Base-by-base conservation (phyloP, 2,888 invertebrate species). In the Odontomyia ornata region DNA sequence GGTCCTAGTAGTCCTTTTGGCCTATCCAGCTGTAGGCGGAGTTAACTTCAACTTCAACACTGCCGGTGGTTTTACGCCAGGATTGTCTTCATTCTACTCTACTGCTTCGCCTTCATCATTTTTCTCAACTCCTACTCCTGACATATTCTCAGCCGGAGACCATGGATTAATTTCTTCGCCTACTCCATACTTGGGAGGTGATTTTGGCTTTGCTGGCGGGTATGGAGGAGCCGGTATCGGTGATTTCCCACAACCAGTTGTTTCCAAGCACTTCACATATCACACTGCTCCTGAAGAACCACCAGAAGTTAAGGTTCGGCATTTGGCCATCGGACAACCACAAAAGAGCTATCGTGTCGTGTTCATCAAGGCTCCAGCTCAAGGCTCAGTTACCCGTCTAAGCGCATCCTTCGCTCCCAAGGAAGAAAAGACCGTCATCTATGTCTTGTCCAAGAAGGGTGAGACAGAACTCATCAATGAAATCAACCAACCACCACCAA, bases 381-480 rank as follows among this genome's bases (percentile, higher is more conserved):
- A 62, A 47, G n/a, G 30, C 25, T 9, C 46, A 76, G 18, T 52
- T 9, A 56, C 76, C 52, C 15, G 60, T 1, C n/a, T 76, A n/a
- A 18, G 69, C 7, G 76, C 76, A 2, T 69, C 67, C 13, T 81
- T 83, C 79, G 85, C 86, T 4, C 84, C 85, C 23, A 84, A 84
- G 77, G 85, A 86, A 80, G 86, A 86, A 72, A 86, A 86, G 78
- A 86, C 86, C 1, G 85, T 85, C 62, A 86, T 86, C 79, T 86
- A 86, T 78, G 86, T 86, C 9, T 80, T 86, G 21, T 84, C 82
- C 65, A 83, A 86, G 77, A 86, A 86, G 78, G 83, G 83, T 15
- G 81, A 83, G 43, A 84, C 84, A 28, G 79, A 84, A 69, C 80
- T 83, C 77, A 82, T 83, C 60, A 79, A 81, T 67, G 84, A 86